Base-by-base conservation (phyloP, 2,888 invertebrate genomes). In the Eupeodes luniger region DNA sequence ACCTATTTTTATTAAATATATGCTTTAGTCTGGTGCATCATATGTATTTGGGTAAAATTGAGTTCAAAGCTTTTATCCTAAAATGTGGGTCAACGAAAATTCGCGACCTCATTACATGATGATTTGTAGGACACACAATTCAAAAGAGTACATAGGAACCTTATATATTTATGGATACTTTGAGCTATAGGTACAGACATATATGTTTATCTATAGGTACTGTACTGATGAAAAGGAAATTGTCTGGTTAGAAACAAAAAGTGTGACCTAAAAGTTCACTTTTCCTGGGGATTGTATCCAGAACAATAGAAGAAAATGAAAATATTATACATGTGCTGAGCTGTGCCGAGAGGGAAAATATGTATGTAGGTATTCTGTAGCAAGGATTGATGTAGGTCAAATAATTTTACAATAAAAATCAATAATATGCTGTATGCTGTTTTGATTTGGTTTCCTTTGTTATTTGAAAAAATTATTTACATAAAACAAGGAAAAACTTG, bases 261-360 rank as follows among this genome's bases (percentile, higher is more conserved):
- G 47, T 61, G 74, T 87, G 83, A 87, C 84, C 84, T 57, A 87
- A 83, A 83, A 83, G 36, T 82, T 70, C 14, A 36, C 27, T 61
- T 67, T 51, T 69, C 49, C 49, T 72, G 72, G 72, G 59, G 44
- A 72, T 72, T 59, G 27, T 10, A 55, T 70, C 67, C 51, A 72
- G 72, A 72, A 70, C 55, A 70, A 70, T 40, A n/a, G 55, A 4
- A 16, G 57, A 57, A 5, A 44, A 57, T 57, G 40, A 47, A 27
- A 72, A 57, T 47, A 14, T 7, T 57, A 27, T 27, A 27, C 27
- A 27, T 27, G 3, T 27, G 27, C 27, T 27, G 27, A 27, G 3
- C 27, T 27, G 27, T 1, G 27, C 27, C 12, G 57, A 47, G 19
- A 47, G 59, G 47, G 47, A 44, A 27, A 59, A 53, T 27, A 19